phyloP scores from a whole-genome alignment of 2,113 vertebrate genomes.

The Pao palembangensis region DNA sequence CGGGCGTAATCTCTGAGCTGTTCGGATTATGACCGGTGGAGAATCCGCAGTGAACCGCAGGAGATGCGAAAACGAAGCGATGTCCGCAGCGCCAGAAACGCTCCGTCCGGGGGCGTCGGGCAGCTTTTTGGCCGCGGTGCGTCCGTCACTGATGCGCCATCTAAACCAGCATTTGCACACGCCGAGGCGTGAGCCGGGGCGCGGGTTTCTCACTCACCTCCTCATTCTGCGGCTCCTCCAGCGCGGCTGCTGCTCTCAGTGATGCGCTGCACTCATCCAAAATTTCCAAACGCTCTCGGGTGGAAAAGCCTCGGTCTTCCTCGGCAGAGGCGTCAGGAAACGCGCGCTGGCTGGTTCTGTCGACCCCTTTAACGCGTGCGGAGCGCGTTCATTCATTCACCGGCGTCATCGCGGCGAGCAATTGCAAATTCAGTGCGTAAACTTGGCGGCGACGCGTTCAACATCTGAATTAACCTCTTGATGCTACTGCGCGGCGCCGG shows the following conservation, averaged over 20 bases:
- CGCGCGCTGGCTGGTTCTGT: constrained; percentile 17
- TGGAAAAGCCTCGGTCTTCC: constrained; percentile 15
- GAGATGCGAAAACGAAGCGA: background rate
- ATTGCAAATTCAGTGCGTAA: constrained; percentile 45
- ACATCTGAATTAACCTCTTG: constrained; percentile 26
- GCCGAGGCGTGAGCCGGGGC: constrained; percentile 1
- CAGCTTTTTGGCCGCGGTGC: background rate
- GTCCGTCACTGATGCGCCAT: background rate
- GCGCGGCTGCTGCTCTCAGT: constrained; percentile 33
- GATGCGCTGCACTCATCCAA: constrained; percentile 57
- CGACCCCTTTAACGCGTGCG: constrained; percentile 15
- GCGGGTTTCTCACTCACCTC: constrained; percentile 55
- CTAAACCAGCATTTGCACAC: constrained; percentile 11
- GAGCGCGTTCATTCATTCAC: constrained; percentile 55
- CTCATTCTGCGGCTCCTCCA: constrained; percentile 23
- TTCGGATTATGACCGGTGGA: too few species aligned
- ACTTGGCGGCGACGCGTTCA: constrained; percentile 36
- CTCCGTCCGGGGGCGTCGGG: background rate
- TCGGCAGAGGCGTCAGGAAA: background rate
- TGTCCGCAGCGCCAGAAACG: constrained; percentile 48
- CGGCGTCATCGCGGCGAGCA: constrained; percentile 1
- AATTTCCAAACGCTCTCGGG: constrained; percentile 26
- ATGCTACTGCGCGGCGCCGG: constrained; percentile 29
- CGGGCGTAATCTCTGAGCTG: too few species aligned
- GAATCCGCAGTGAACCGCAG: too few species aligned